A percentile compares a stretch with the other conserved stretches of the same genome.
phyloP scores from a whole-genome alignment of 2,113 vertebrate genomes.

The Pterocles orientalis region DNA sequence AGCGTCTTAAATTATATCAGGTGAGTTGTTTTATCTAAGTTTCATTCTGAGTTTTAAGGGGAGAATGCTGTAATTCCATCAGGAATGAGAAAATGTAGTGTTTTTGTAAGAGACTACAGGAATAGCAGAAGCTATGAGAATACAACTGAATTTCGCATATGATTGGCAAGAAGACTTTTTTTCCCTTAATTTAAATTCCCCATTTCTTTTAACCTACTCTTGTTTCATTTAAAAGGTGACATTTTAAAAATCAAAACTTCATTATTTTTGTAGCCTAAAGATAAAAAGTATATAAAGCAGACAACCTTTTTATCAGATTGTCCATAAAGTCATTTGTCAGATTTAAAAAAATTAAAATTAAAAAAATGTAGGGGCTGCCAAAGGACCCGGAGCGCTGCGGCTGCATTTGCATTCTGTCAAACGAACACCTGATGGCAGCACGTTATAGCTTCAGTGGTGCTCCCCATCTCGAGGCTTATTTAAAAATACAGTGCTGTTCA shows the following conservation, averaged over 20 bases:
- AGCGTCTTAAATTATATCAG: too few relatives aligned
- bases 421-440: slow-evolving; percentile 80
- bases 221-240: not conserved
- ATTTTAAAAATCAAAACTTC: not conserved
- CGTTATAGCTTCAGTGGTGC: slow-evolving; percentile 59
- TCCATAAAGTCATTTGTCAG: not conserved
- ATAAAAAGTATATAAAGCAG: not conserved
- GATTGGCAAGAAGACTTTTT: not conserved
- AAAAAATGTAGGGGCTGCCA: not conserved
- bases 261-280: not conserved
- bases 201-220: not conserved
- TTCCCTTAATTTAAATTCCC: not conserved
- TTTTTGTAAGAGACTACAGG: not conserved
- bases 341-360: not conserved
- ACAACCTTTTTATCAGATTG: not conserved
- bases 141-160: not conserved
- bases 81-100: not conserved
- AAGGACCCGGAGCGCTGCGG: not conserved
- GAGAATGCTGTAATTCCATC: not conserved
- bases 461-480: not conserved
- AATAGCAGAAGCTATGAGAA: not conserved
- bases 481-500: fast-evolving
- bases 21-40: not conserved
- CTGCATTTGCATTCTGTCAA: slow-evolving; percentile 68
- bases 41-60: not conserved